Base-by-base conservation (phyloP, 2,888 invertebrate genomes). In the Timandra comae region DNA sequence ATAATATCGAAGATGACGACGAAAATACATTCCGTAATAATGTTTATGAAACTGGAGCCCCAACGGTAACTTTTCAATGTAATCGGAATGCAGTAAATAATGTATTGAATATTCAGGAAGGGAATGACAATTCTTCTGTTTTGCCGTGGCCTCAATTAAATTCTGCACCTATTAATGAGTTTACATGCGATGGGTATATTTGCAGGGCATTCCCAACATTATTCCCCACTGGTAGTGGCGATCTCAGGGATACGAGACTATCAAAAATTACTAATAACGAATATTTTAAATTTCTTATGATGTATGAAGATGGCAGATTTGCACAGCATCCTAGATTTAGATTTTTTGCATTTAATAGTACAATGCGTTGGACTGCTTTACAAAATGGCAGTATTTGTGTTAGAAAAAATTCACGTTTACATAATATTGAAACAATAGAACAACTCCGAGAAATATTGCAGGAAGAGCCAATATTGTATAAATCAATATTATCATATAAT, bases 271-370 rank as follows among this genome's bases (percentile, higher is more conserved):
- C 29, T 7, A 20, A 19, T 29, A 20, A 20, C 7, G 20, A 21
- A 29, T 29, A 29, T 29, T 29, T 29, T 29, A 20, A 21, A 7
- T 21, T 20, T 11, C 21, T 29, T 29, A 29, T 29, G 21, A 20
- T 10, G 11, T 29, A 29, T 29, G 11, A 20, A 21, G 29, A 29
- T 29, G 20, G 21, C 6, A 20, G 21, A 1, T 29, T 29, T 29
- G 29, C 21, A 19, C 19, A 29, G 21, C 29, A 29, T 20, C 16
- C 27, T 8, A n/a, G 22, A 4, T 22, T 22, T 4, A 22, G 22
- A 4, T 22, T 22, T 22, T 22, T 25, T 6, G 25, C 25, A 2
- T 6, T 25, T 4, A 25, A 25, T 25, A 25, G 25, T 11, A 2
- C 9, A 7, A 25, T 25, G 25, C 10, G 25, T 7, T 25, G 25